Base-by-base conservation (phyloP, 2,797 vertebrate genomes). In the Champsocephalus esox region DNA sequence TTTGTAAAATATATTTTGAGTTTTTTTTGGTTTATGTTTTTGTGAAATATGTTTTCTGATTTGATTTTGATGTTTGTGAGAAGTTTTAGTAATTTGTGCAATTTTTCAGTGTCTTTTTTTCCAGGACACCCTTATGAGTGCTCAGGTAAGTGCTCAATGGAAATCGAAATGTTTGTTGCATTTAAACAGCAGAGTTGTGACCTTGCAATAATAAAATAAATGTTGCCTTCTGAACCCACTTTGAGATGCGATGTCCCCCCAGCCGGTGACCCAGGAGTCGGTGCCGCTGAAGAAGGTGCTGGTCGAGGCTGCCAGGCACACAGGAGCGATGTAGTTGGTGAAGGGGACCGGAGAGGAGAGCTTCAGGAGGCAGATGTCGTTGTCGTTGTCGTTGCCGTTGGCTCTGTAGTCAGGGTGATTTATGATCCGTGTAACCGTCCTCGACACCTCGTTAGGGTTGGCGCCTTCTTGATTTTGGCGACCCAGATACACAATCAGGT, bases 211-310 rank as follows among this genome's bases (percentile, higher is more conserved):
- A 32, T 38, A 38, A 32, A 38, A 16, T 7, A 28, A n/a, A 44
- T 11, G 9, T 16, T 17, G 17, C 6, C 21, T 17, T 32, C 2
- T 8, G 51, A 38, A 77, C 87, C 11, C 17, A 92, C 92, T 64
- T 58, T 51, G 60, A 16, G 0, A 0, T 12, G 19, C 12, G 0
- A 72, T 83, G 12, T 0, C 9, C 0, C 90, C 93, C 90, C 90
- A 94, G 63, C 93, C 93, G 0, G 92, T 92, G 75, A 92, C 69
- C 91, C 87, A 93, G 75, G 50, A 11, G 45, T 28, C 6, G 0
- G 19, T 70, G 9, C 82, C 83, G 0, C 0, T 21, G 54, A 57
- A 12, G 80, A 92, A 81, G 57, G 0, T 65, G 84, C 90, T 93
- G 38, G 0, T 3, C 0, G 66, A 0, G 2, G 79, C 86, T 0